These are phyloP conservation scores for Drosophila virilis DNA, from an alignment of 1,140 invertebrate species.

Conservation along the genomic window DNA sequence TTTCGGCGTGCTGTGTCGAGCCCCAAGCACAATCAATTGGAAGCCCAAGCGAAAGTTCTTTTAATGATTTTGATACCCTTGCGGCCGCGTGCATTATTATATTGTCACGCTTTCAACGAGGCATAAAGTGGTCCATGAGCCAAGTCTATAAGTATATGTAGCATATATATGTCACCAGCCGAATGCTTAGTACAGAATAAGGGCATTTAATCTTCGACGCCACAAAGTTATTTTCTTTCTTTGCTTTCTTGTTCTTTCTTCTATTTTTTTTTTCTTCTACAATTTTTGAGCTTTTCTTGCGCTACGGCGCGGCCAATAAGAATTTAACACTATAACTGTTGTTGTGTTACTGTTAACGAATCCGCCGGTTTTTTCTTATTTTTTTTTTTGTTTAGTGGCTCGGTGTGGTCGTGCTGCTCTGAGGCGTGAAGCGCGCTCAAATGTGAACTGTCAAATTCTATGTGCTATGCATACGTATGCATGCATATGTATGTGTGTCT, in stretches of 20 bases:
- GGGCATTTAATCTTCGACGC: neutral
- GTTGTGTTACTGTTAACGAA: slow-evolving; percentile 39
- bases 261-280: neutral
- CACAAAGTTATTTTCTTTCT: neutral
- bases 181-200: neutral
- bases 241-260: no score
- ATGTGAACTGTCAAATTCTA: slow-evolving; percentile 10
- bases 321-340: slow-evolving; percentile 68
- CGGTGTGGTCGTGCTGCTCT: slow-evolving; percentile 35
- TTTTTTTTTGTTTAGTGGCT: slow-evolving; percentile 18
- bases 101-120: neutral
- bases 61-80: neutral
- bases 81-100: neutral
- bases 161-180: neutral
- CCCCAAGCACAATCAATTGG: slow-evolving; percentile 7
- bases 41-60: slow-evolving; percentile 27
- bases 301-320: slow-evolving; percentile 49
- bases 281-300: slow-evolving; percentile 17
- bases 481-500: neutral
- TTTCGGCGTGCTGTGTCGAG: slow-evolving; percentile 38
- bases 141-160: no score
- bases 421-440: slow-evolving; percentile 34
- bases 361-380: neutral
- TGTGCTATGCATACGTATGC: neutral
- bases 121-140: neutral